These are phyloP conservation scores for Abramis brama DNA, from an alignment of 2,113 vertebrate species.

Conservation along the genomic window DNA sequence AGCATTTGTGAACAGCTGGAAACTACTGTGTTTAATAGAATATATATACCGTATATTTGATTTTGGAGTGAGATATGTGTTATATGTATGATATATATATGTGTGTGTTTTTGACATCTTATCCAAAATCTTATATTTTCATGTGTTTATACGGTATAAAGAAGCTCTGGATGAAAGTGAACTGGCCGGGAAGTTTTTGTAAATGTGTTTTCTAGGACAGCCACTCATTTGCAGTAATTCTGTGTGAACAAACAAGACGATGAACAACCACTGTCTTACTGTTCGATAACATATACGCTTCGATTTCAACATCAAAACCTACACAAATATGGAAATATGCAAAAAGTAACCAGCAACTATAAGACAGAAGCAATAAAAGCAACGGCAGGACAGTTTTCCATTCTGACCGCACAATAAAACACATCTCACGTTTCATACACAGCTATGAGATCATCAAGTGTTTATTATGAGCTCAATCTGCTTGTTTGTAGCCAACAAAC, in stretches of 20 bases:
- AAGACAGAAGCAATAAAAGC: neutral
- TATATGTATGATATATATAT: too few relatives aligned
- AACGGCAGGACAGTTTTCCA: neutral
- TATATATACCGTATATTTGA: too few relatives aligned
- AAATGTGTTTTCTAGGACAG: neutral
- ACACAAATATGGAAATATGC: neutral
- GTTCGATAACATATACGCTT: neutral
- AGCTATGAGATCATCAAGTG: neutral
- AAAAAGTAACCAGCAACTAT: neutral
- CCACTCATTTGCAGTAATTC: neutral
- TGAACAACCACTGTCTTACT: neutral
- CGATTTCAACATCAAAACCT: neutral
- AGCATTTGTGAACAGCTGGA: too few relatives aligned
- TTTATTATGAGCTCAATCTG: too few relatives aligned
- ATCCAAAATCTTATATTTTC: too few relatives aligned
- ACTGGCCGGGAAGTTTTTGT: neutral
- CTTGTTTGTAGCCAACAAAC: too few relatives aligned
- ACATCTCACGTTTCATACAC: neutral
- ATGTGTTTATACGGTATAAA: too few relatives aligned
- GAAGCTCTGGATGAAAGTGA: neutral
- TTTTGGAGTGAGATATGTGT: too few relatives aligned
- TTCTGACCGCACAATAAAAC: neutral
- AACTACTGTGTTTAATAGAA: too few relatives aligned
- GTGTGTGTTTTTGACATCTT: too few relatives aligned
- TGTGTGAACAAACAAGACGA: neutral